Evolutionary conservation across 2,888 invertebrate genomes (phyloP), one percentile per base, ranked within the genome.

Genomic region (Argyra leucocephala): DNA sequence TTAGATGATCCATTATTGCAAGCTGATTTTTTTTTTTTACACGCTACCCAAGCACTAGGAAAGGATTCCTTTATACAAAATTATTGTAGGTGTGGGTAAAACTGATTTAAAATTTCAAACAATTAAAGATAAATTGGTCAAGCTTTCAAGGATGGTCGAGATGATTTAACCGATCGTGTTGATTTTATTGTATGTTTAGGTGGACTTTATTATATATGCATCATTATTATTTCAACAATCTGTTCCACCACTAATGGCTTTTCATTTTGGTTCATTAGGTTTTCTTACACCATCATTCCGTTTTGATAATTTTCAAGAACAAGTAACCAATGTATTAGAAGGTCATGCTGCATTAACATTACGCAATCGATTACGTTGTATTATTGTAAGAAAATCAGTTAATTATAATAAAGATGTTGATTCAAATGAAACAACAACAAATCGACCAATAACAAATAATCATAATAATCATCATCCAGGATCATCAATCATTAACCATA

Each of bases 241-340:
- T 6, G 96, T 96, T 64, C 97, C 97, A 59, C 97, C 97, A 0
- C 93, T 97, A 61, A 96, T 97, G 95, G 96, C 97, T 66, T 97
- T 97, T 82, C 95, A 97, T 80, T 84, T 97, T 75, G 97, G 97
- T 57, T 96, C 96, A 4, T 81, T 97, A 64, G 97, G 97, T 3
- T 97, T 97, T 79, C 85, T 97, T 61, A 96, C 96, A 60, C 96
- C 96, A 15, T n/a, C n/a, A 15, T 97, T 97, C 80, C 91, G 92
- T 77, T 93, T 95, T 82, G 90, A 93, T 76, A 93, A 94, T 80
- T 96, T 95, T 76, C 90, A 93, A 77, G 91, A 93, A 66, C 93
- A 96, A 83, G 92, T 97, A 62, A 92, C 91, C 74, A 92, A 92
- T 76, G 96, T 96, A 58, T 82, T 97, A 66, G 93, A 96, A 86